phyloP scores from a whole-genome alignment of 2,888 invertebrate species.

The Leptura quadrifasciata region DNA sequence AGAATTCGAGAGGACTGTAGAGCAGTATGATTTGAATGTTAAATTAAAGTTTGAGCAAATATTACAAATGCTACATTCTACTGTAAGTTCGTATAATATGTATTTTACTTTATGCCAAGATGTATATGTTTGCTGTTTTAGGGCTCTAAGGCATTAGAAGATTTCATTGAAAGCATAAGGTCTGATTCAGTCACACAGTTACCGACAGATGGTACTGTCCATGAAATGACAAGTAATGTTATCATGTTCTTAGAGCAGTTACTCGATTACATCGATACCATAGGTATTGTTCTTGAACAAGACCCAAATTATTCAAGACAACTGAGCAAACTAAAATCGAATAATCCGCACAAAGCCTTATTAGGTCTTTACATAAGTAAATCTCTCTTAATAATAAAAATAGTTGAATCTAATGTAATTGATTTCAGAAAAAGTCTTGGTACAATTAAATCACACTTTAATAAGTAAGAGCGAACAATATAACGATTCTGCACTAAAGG shows the following conservation, averaged over 20 bases:
- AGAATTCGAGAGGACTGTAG: slow-evolving; percentile 86
- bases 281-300: slow-evolving; percentile 81
- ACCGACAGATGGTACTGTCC: slow-evolving; percentile 98
- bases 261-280: slow-evolving; percentile 85
- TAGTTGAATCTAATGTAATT: slow-evolving; percentile 30
- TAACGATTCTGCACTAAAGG: slow-evolving; percentile 88
- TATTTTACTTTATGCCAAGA: background rate
- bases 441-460: slow-evolving; percentile 91
- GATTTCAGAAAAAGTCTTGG: slow-evolving; percentile 87
- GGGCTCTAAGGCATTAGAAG: slow-evolving; percentile 93
- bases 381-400: slow-evolving; percentile 43
- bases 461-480: slow-evolving; percentile 95
- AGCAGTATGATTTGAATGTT: slow-evolving; percentile 82
- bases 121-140: slow-evolving; percentile 67
- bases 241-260: slow-evolving; percentile 94
- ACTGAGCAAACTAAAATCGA: slow-evolving; percentile 74
- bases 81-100: slow-evolving; percentile 75
- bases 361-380: slow-evolving; percentile 90
- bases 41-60: slow-evolving; percentile 84
- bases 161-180: slow-evolving; percentile 92
- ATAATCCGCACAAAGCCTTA: slow-evolving; percentile 79
- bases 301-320: slow-evolving; percentile 78
- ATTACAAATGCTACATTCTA: slow-evolving; percentile 83
- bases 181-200: slow-evolving; percentile 86
- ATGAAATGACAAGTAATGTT: slow-evolving; percentile 95